phyloP scores from a whole-genome alignment of 2,888 invertebrate genomes.

The Apodemia duryi region DNA sequence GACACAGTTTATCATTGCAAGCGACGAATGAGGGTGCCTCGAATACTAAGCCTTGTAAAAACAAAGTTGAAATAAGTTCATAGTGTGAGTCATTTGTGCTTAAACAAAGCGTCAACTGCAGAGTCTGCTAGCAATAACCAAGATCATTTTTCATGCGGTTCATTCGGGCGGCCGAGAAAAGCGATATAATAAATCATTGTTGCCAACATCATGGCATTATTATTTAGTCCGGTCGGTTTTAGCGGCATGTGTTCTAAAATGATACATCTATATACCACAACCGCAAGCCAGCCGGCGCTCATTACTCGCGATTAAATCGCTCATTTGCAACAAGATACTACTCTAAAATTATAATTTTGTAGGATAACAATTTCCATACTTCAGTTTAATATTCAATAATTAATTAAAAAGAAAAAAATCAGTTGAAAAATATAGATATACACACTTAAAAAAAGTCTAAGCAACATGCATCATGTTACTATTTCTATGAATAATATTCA shows the following conservation, averaged over 20 bases:
- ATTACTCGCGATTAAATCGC: constrained; percentile 3
- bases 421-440: too few species aligned
- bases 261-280: constrained; percentile 37
- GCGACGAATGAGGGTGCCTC: neutral
- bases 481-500: too few species aligned
- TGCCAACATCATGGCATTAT: constrained; percentile 73
- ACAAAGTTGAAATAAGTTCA: constrained; percentile 56
- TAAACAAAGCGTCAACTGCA: constrained; percentile 78
- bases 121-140: constrained; percentile 74
- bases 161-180: constrained; percentile 75
- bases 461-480: too few species aligned
- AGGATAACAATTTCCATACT: too few species aligned
- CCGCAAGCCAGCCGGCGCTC: constrained; percentile 4
- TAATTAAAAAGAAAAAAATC: too few species aligned
- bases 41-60: neutral
- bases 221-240: constrained; percentile 72
- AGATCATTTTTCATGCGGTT: constrained; percentile 78
- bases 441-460: too few species aligned
- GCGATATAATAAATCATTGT: constrained; percentile 77
- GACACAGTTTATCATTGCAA: neutral
- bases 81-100: constrained; percentile 76
- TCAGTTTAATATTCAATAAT: too few species aligned
- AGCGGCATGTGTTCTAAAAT: constrained; percentile 63
- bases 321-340: too few species aligned
- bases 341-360: too few species aligned